phyloP scores from a whole-genome alignment of 2,113 vertebrate species.

The Octodon degus region DNA sequence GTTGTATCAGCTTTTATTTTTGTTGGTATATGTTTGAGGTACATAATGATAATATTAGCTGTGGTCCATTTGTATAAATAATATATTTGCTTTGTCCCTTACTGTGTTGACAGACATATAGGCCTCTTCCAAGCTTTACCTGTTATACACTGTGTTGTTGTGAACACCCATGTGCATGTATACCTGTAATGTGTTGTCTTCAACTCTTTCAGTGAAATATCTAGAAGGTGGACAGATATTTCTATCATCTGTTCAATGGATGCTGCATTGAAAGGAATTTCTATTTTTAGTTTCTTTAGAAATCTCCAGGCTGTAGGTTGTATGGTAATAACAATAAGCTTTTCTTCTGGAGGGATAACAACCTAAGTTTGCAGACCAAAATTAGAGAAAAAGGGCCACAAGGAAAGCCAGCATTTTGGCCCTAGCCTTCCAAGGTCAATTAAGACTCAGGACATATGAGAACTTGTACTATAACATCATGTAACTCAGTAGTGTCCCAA shows the following conservation, averaged over 20 bases:
- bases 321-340: too few relatives aligned
- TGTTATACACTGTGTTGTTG: background rate
- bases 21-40: background rate
- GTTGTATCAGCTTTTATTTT: background rate
- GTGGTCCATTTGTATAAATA: background rate
- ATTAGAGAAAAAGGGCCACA: too few relatives aligned
- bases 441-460: too few relatives aligned
- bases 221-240: background rate
- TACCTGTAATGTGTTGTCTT: background rate
- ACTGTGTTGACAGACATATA: background rate
- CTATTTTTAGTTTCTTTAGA: background rate
- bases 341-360: too few relatives aligned
- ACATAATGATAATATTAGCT: background rate
- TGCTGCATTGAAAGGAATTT: background rate
- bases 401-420: too few relatives aligned
- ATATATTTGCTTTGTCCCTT: background rate
- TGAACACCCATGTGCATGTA: background rate
- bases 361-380: too few relatives aligned
- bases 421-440: too few relatives aligned
- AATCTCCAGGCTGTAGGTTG: background rate
- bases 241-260: too few relatives aligned
- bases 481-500: too few relatives aligned
- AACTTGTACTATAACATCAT: too few relatives aligned
- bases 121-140: background rate
- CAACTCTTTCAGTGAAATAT: background rate